Evolutionary conservation across 2,797 vertebrate genomes (phyloP).

Genomic region (Botia kubotai): DNA sequence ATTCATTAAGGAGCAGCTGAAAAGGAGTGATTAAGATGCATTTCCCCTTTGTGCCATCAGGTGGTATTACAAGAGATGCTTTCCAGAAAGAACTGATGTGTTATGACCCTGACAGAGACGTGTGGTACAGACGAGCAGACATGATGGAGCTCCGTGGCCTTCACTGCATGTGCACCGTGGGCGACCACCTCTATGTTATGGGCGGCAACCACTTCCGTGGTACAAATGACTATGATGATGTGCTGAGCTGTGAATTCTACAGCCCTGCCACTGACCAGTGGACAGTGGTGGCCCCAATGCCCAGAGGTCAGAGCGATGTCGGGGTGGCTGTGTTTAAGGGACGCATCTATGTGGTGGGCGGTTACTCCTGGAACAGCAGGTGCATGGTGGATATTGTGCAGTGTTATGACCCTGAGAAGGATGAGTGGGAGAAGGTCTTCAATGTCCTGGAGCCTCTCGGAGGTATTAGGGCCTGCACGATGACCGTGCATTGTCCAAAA

Average conservation of each 20-base stretch:
- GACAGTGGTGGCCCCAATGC: constrained; percentile 81
- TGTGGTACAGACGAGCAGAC: constrained; percentile 76
- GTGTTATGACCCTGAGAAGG: constrained; percentile 77
- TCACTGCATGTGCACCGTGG: constrained; percentile 85
- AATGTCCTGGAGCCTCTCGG: constrained; percentile 83
- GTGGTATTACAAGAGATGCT: constrained; percentile 83
- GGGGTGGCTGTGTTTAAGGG: constrained; percentile 80
- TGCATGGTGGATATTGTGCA: constrained; percentile 86
- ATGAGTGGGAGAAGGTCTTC: constrained; percentile 81
- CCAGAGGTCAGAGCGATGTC: constrained; percentile 82
- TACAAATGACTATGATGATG: constrained; percentile 82
- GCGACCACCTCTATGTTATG: constrained; percentile 82
- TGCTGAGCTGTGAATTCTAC: constrained; percentile 82
- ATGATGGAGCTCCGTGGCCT: constrained; percentile 83
- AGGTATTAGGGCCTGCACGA: constrained; percentile 82
- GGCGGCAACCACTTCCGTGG: constrained; percentile 84
- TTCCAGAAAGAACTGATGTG: constrained; percentile 84
- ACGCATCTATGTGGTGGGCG: constrained; percentile 82
- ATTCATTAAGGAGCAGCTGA: neutral
- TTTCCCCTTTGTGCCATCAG: constrained; percentile 59
- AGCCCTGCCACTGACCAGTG: constrained; percentile 79
- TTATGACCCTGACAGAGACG: constrained; percentile 73
- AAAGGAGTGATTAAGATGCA: neutral
- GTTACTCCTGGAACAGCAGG: constrained; percentile 86
- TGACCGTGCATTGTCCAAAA: constrained; percentile 81